Percentiles rank a stretch among this genome's conserved stretches.
These are phyloP conservation scores for Nineta flava DNA, from an alignment of 2,888 invertebrate genomes.

Conservation along the genomic window DNA sequence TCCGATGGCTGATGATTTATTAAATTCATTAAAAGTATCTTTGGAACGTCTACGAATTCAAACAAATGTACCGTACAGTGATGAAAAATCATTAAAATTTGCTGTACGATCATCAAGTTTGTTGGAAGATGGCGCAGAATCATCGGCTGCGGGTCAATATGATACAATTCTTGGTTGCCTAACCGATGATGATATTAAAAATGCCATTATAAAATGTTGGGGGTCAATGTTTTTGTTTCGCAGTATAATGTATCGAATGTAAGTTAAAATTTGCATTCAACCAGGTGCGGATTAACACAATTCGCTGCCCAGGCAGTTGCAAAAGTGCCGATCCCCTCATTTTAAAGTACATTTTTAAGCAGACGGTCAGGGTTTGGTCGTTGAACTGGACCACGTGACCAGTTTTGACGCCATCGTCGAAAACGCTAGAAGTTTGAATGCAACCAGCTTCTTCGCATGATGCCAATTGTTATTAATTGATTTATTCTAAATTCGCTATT, in stretches of 20 bases:
- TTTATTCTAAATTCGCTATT: no score
- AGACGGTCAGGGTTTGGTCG: no score
- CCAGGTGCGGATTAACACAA: no score
- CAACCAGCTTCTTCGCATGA: no score
- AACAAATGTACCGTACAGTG: slow-evolving; percentile 12
- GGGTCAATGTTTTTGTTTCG: slow-evolving; percentile 62
- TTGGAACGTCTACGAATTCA: slow-evolving; percentile 23
- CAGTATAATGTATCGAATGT: slow-evolving; percentile 66
- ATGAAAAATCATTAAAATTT: slow-evolving; percentile 29
- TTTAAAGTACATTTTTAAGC: no score
- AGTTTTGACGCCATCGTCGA: no score
- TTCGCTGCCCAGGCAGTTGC: no score
- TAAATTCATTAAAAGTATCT: slow-evolving; percentile 18
- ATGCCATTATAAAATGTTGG: slow-evolving; percentile 59
- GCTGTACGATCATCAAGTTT: slow-evolving; percentile 57
- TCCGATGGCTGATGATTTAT: slow-evolving; percentile 27
- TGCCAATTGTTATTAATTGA: no score
- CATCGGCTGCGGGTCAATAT: slow-evolving; percentile 76
- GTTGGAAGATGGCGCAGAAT: slow-evolving; percentile 63
- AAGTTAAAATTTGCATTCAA: slow-evolving; percentile 7
- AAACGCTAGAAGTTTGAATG: no score
- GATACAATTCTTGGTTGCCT: slow-evolving; percentile 56
- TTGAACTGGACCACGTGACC: no score
- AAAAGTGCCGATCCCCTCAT: no score
- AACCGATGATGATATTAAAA: slow-evolving; percentile 33